phyloP scores from a whole-genome alignment of 2,113 vertebrate species.

The Stictonetta naevosa region DNA sequence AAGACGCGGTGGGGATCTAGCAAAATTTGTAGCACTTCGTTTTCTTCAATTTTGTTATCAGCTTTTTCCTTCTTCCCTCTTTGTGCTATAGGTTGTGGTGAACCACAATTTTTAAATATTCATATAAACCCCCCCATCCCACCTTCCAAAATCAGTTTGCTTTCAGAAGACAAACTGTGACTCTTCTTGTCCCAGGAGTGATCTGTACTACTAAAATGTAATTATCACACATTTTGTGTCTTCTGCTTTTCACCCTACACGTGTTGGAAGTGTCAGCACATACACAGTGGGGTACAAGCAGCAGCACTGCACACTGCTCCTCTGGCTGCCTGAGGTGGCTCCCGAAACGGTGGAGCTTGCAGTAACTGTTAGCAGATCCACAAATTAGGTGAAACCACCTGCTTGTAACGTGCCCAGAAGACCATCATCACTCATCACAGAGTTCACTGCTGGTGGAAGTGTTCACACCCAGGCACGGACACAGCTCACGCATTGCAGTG shows the following conservation, averaged over 20 bases:
- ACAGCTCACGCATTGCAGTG: rapidly evolving
- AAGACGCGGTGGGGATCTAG: background rate
- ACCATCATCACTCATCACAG: rapidly evolving
- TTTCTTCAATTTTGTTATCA: background rate
- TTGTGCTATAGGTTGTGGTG: background rate
- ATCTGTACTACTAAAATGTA: background rate
- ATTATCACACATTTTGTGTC: rapidly evolving
- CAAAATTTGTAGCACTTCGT: background rate
- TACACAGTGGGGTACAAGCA: background rate
- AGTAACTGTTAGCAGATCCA: background rate
- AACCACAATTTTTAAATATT: background rate
- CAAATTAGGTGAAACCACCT: background rate
- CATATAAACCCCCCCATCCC: too few species aligned
- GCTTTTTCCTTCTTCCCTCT: background rate
- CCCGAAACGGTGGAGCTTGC: background rate
- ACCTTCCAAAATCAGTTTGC: background rate
- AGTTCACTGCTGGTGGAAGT: background rate
- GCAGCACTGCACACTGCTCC: background rate
- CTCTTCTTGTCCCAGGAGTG: background rate
- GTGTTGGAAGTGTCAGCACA: rapidly evolving
- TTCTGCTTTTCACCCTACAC: background rate
- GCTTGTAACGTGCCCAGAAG: background rate
- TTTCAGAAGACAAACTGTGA: background rate
- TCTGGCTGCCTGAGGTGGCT: background rate
- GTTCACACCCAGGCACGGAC: background rate